These are phyloP conservation scores for Phyllopteryx taeniolatus DNA, from an alignment of 2,113 vertebrate genomes.

Conservation along the genomic window DNA sequence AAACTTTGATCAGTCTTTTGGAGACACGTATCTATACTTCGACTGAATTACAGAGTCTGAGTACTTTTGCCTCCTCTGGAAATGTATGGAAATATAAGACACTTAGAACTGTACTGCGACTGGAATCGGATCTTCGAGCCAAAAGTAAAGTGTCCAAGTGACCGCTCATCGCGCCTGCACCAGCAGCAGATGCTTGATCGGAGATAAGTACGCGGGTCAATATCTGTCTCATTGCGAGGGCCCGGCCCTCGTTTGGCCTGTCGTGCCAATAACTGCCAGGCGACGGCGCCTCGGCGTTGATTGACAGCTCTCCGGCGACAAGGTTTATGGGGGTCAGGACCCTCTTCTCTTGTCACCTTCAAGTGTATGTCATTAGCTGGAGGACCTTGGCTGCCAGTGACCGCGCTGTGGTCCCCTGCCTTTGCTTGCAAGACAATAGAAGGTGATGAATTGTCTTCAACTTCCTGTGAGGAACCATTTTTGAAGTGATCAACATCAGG, in stretches of 20 bases:
- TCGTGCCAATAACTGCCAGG: conserved; percentile 57
- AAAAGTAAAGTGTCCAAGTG: background rate
- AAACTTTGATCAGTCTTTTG: too few species aligned
- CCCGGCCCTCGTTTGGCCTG: conserved; percentile 34
- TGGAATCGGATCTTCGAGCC: background rate
- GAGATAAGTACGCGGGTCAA: conserved; percentile 63
- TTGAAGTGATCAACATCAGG: conserved; percentile 41
- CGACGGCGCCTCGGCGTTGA: conserved; percentile 50
- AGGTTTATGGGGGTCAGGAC: conserved; percentile 68
- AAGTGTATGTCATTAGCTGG: conserved; percentile 60
- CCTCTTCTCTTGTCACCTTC: conserved; percentile 59
- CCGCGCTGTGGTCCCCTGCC: conserved; percentile 31
- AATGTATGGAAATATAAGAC: background rate
- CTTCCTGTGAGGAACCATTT: conserved; percentile 30
- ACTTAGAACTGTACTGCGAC: background rate
- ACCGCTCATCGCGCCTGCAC: conserved; percentile 15
- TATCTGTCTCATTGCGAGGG: conserved; percentile 49
- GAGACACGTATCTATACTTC: too few species aligned
- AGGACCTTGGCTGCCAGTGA: conserved; percentile 51
- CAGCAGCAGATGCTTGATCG: conserved; percentile 68
- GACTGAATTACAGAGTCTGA: too few species aligned
- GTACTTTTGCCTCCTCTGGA: too few species aligned
- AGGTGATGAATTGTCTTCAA: conserved; percentile 45
- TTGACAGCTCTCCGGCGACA: conserved; percentile 64
- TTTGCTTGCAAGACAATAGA: conserved; percentile 37